Conservation (phyloP, 2,888 invertebrate species). For the Abrostola triplasia region DNA sequence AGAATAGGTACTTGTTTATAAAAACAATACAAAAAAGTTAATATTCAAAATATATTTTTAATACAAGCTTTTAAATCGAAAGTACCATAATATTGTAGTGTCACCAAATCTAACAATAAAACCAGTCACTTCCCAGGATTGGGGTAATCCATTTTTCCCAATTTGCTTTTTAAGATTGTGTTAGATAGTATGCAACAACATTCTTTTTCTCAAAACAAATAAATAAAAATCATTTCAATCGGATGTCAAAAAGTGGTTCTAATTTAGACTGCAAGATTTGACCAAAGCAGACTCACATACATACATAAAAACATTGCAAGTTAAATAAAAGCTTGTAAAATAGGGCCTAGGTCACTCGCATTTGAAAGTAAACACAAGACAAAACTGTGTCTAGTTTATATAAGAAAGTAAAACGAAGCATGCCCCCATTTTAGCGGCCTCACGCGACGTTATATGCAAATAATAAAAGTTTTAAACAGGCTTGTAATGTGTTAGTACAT, state of each 20-base stretch:
- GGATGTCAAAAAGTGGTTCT: too few species aligned
- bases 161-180: neutral
- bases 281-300: too few species aligned
- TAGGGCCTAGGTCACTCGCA: conserved; percentile 36
- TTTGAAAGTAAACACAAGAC: conserved; percentile 33
- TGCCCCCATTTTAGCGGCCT: conserved; percentile 51
- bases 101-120: too few species aligned
- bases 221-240: conserved; percentile 6
- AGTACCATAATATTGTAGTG: too few species aligned
- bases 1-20: conserved; percentile 17
- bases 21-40: conserved; percentile 21
- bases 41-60: too few species aligned
- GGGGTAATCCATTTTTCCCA: conserved; percentile 12
- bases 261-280: too few species aligned
- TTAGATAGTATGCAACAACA: neutral
- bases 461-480: conserved; percentile 56
- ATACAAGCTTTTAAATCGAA: too few species aligned
- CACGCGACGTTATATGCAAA: conserved; percentile 58
- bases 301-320: too few species aligned
- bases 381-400: conserved; percentile 17
- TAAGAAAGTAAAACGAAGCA: conserved; percentile 48
- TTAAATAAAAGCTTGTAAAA: too few species aligned
- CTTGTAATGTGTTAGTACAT: conserved; percentile 11
- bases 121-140: conserved; percentile 1
- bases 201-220: neutral